A percentile compares a stretch with the other conserved stretches of the same genome.
Conservation (phyloP, 2,888 invertebrate genomes). For the Xestia ashworthii region DNA sequence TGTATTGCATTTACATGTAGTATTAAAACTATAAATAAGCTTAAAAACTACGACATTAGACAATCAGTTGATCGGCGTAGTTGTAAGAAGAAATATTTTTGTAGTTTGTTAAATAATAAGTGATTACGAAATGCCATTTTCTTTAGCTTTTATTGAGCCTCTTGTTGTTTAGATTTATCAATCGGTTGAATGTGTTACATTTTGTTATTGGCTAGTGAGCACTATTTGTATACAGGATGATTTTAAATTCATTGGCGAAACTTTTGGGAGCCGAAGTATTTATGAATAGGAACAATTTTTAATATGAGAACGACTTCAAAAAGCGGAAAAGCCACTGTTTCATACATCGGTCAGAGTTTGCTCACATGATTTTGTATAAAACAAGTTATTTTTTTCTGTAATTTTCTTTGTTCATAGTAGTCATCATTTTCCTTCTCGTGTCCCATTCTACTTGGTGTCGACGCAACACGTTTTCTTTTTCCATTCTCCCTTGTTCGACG, state of each 20-base stretch:
- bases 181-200: conserved; percentile 65
- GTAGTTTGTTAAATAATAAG: conserved; percentile 78
- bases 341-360: neutral
- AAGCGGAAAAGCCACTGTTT: too few species aligned
- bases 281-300: neutral
- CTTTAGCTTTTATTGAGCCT: conserved; percentile 84
- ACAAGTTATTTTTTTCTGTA: neutral
- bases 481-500: too few species aligned
- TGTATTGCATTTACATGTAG: conserved; percentile 16
- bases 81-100: conserved; percentile 79
- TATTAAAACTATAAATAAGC: conserved; percentile 27
- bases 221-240: conserved; percentile 32
- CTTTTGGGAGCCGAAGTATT: neutral
- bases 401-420: neutral
- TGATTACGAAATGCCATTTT: conserved; percentile 84
- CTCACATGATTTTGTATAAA: neutral
- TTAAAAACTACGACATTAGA: conserved; percentile 53
- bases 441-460: too few species aligned
- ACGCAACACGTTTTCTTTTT: too few species aligned
- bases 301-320: rapidly evolving
- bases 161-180: conserved; percentile 73
- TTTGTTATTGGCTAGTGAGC: conserved; percentile 67
- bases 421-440: too few species aligned
- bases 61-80: conserved; percentile 74
- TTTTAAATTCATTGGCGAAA: conserved; percentile 1